A percentile compares a stretch with the other conserved stretches of the same genome.
These are phyloP conservation scores for Irena cyanogastra DNA, from an alignment of 2,113 vertebrate species.

Conservation along the genomic window DNA sequence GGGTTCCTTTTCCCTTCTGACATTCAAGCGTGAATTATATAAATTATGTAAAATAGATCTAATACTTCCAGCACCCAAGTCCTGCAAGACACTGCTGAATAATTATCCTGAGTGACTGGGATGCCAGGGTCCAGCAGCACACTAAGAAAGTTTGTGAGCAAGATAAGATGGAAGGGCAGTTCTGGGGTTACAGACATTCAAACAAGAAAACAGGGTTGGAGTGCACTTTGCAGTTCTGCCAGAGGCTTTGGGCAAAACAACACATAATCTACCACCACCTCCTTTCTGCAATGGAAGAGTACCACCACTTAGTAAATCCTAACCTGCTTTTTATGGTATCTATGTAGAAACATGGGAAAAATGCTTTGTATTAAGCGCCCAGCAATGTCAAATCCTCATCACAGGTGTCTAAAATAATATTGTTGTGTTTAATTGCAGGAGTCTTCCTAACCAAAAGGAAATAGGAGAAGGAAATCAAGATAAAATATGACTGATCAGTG, in stretches of 20 bases:
- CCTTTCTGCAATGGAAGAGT: neutral
- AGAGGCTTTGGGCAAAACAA: neutral
- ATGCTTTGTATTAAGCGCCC: neutral
- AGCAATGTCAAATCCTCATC: neutral
- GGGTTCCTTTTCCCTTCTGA: slow-evolving; percentile 35
- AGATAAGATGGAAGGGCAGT: neutral
- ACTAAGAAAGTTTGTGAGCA: neutral
- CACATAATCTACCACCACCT: neutral
- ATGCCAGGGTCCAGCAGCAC: fast-evolving
- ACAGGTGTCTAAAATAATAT: neutral
- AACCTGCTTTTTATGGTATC: neutral
- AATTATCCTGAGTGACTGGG: neutral
- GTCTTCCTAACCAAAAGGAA: neutral
- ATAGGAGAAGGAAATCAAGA: neutral
- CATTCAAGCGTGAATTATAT: slow-evolving; percentile 31
- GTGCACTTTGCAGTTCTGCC: neutral
- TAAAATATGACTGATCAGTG: neutral
- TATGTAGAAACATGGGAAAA: fast-evolving
- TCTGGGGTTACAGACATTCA: neutral
- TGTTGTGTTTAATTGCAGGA: neutral
- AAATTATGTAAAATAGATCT: slow-evolving; percentile 10
- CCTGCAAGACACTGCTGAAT: neutral
- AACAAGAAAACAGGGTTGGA: neutral
- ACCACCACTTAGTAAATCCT: neutral
- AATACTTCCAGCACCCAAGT: slow-evolving; percentile 7